These are phyloP conservation scores for Drosophila birchii DNA, from an alignment of 2,888 invertebrate species.

Conservation along the genomic window DNA sequence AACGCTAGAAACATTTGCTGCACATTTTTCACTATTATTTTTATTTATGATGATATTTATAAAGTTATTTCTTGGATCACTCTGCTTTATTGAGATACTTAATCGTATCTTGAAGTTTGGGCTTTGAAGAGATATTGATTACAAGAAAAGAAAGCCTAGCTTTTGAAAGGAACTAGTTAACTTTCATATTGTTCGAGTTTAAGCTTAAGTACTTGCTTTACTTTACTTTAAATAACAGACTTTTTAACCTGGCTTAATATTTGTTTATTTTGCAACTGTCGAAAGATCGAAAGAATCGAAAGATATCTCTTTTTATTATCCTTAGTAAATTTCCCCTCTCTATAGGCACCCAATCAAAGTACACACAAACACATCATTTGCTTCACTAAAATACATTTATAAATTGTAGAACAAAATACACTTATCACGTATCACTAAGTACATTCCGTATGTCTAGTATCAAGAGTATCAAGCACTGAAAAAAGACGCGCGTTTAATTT, in stretches of 20 bases:
- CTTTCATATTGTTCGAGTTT: not conserved
- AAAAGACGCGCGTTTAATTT: not conserved
- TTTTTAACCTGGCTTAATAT: not conserved
- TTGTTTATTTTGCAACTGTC: not conserved
- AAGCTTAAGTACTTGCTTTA: not conserved
- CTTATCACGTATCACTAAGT: conserved; percentile 29
- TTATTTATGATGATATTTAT: not conserved
- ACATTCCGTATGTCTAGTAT: conserved; percentile 20
- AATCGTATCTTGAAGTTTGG: not conserved
- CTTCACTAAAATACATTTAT: conserved; percentile 15
- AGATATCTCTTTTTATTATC: too few species aligned
- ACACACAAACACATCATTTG: too few species aligned
- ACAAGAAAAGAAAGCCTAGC: not conserved
- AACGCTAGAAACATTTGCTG: not conserved
- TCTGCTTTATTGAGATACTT: not conserved
- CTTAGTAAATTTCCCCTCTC: too few species aligned
- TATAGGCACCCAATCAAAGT: too few species aligned
- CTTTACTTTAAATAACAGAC: not conserved
- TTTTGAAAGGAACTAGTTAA: not conserved
- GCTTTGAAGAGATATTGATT: not conserved
- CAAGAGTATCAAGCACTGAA: conserved; percentile 28
- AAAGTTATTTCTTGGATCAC: not conserved
- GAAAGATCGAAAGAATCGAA: too few species aligned
- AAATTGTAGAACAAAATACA: conserved; percentile 14
- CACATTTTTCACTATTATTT: not conserved